phyloP scores from a whole-genome alignment of 2,797 vertebrate species.

The Acipenser oxyrinchus region DNA sequence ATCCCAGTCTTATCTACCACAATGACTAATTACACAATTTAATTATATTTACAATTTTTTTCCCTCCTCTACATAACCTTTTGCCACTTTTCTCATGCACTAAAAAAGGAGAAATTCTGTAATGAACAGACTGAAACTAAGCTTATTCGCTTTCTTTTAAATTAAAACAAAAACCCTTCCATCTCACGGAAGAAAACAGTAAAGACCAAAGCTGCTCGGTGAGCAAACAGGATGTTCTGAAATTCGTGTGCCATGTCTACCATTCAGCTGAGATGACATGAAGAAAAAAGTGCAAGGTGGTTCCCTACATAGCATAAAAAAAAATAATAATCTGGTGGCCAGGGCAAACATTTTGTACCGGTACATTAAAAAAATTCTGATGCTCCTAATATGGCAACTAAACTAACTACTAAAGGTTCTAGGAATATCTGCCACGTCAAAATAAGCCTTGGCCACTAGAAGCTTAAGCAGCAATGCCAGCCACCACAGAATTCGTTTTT shows the following conservation, averaged over 20 bases:
- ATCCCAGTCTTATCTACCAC: slow-evolving; percentile 77
- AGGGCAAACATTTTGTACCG: slow-evolving; percentile 53
- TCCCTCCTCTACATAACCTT: slow-evolving; percentile 70
- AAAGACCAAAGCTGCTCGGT: slow-evolving; percentile 48
- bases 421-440: slow-evolving; percentile 36
- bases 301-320: slow-evolving; percentile 52
- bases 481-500: slow-evolving; percentile 25
- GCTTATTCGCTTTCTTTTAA: slow-evolving; percentile 30
- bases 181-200: slow-evolving; percentile 42
- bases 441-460: slow-evolving; percentile 55
- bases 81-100: slow-evolving; percentile 85
- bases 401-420: slow-evolving; percentile 36
- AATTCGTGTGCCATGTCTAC: slow-evolving; percentile 53
- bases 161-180: slow-evolving; percentile 31
- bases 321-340: slow-evolving; percentile 36
- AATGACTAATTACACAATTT: slow-evolving; percentile 82
- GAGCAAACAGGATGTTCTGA: slow-evolving; percentile 51
- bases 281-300: slow-evolving; percentile 62
- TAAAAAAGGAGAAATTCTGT: slow-evolving; percentile 29
- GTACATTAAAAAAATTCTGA: slow-evolving; percentile 52
- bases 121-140: slow-evolving; percentile 44
- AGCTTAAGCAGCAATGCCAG: slow-evolving; percentile 31
- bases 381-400: slow-evolving; percentile 17
- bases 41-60: slow-evolving; percentile 85
- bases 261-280: slow-evolving; percentile 48